Evolutionary conservation across 2,888 invertebrate species (phyloP).

Genomic region (Megastigmus dorsalis): DNA sequence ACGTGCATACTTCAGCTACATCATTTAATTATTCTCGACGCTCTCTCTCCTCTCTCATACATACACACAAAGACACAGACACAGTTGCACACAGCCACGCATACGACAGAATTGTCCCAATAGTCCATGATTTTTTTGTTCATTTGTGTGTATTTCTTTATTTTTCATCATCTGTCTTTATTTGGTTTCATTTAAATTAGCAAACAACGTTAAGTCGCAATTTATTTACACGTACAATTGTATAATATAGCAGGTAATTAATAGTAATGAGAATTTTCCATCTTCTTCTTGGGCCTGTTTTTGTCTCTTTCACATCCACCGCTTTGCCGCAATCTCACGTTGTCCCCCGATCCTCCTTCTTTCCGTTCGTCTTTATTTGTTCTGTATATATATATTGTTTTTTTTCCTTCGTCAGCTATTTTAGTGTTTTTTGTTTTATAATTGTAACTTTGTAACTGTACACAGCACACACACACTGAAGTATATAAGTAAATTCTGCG

Average conservation of each 20-base stretch:
- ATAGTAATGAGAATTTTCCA: slow-evolving; percentile 43
- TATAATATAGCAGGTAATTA: slow-evolving; percentile 47
- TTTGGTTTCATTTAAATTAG: slow-evolving; percentile 50
- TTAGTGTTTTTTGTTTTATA: no score
- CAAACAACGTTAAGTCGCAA: slow-evolving; percentile 51
- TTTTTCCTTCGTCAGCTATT: no score
- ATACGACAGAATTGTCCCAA: not conserved
- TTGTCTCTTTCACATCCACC: no score
- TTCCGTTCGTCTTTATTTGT: not conserved
- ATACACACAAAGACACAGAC: no score
- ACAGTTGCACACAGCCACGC: not conserved
- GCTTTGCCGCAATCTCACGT: not conserved
- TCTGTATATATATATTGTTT: not conserved
- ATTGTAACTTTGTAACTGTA: no score
- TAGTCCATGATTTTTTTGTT: not conserved
- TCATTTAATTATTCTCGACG: not conserved
- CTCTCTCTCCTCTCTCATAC: not conserved
- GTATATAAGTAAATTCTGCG: slow-evolving; percentile 21
- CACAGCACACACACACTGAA: slow-evolving; percentile 10
- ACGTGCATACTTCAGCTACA: no score
- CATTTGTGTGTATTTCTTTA: slow-evolving; percentile 6
- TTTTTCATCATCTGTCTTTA: slow-evolving; percentile 35
- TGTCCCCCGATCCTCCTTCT: no score
- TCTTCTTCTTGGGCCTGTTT: not conserved
- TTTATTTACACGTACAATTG: slow-evolving; percentile 51